phyloP scores from a whole-genome alignment of 2,888 invertebrate genomes.

The Megalurothrips usitatus region DNA sequence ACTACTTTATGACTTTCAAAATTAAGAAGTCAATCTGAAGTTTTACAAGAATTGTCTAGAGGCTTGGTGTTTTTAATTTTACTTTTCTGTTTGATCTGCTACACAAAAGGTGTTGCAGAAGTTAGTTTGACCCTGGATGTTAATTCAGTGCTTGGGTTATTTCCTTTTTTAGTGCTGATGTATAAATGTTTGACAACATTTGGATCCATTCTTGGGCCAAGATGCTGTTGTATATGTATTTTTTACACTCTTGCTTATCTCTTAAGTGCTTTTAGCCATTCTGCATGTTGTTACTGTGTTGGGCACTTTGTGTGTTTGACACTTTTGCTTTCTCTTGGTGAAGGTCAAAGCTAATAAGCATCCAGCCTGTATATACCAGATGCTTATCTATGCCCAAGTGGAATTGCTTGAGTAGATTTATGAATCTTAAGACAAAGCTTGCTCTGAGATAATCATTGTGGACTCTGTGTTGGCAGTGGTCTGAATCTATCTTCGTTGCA shows the following conservation, averaged over 20 bases:
- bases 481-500: slow-evolving; percentile 11
- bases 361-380: no score
- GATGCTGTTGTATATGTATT: not conserved
- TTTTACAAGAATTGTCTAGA: not conserved
- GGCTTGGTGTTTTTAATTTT: no score
- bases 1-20: not conserved
- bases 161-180: not conserved
- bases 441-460: no score
- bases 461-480: slow-evolving; percentile 4
- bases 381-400: no score
- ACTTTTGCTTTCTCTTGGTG: no score
- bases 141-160: not conserved
- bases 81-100: no score
- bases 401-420: no score
- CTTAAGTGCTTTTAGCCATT: not conserved
- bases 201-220: not conserved
- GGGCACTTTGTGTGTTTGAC: no score
- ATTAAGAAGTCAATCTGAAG: not conserved
- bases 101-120: no score
- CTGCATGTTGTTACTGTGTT: not conserved
- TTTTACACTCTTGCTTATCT: not conserved
- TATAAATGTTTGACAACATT: no score
- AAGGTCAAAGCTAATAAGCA: no score
- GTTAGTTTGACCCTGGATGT: not conserved
- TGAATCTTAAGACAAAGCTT: no score